Conservation (phyloP, 2,797 vertebrate species). For the Sternarchorhynchus goeldii region DNA sequence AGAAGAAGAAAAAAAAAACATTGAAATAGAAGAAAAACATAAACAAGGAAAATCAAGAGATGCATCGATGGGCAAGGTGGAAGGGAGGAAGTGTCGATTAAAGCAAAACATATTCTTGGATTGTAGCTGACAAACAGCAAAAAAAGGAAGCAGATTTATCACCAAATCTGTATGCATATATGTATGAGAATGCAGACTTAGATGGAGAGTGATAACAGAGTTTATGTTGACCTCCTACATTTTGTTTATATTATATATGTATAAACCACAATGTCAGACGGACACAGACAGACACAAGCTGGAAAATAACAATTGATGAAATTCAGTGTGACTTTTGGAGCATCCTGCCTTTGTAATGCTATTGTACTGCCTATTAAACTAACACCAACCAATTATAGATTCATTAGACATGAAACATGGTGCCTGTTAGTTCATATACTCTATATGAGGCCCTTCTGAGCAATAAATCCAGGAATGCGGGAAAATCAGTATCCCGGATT, state of each 20-base stretch:
- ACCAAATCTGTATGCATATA: constrained; percentile 59
- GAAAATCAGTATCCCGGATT: not conserved
- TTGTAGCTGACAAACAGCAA: constrained; percentile 10
- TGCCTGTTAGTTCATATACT: no score
- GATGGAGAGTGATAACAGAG: constrained; percentile 58
- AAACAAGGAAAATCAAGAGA: not conserved
- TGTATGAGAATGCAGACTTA: constrained; percentile 57
- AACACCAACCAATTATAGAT: not conserved
- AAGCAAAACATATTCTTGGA: not conserved
- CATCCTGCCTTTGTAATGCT: not conserved
- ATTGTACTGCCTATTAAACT: not conserved
- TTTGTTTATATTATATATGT: constrained; percentile 62
- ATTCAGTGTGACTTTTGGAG: not conserved
- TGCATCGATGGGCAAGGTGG: constrained; percentile 17
- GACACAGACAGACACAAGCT: constrained; percentile 51
- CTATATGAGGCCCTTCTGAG: not conserved
- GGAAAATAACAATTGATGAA: constrained; percentile 7
- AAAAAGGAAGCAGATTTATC: constrained; percentile 47
- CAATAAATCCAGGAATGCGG: not conserved
- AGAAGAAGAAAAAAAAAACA: not conserved
- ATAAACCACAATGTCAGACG: constrained; percentile 54
- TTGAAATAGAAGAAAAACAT: not conserved
- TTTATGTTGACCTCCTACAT: constrained; percentile 43
- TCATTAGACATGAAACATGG: no score
- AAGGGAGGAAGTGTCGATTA: constrained; percentile 52